phyloP scores from a whole-genome alignment of 2,113 vertebrate genomes.

The Chloropsis hardwickii region DNA sequence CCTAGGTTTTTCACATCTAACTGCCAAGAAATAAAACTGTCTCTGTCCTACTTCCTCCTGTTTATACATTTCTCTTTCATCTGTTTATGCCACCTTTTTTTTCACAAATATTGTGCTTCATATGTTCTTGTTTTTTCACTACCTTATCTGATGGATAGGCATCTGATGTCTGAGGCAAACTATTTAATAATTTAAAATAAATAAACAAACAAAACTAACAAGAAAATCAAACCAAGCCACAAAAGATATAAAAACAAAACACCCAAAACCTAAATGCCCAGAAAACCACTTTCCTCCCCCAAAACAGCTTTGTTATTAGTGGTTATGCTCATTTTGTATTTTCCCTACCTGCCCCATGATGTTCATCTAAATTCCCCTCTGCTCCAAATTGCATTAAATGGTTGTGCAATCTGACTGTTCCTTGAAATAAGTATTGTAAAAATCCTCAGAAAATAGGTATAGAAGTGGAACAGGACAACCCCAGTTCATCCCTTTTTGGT shows the following conservation, averaged over 20 bases:
- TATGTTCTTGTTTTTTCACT: neutral
- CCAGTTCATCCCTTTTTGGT: neutral
- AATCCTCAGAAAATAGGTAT: neutral
- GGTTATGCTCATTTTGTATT: neutral
- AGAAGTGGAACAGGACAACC: neutral
- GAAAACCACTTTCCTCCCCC: accelerated
- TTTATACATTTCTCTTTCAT: neutral
- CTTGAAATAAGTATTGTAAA: neutral
- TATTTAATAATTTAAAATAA: neutral
- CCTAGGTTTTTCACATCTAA: neutral
- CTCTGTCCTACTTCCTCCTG: neutral
- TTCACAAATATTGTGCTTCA: neutral
- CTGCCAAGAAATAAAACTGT: neutral
- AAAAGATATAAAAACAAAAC: too few relatives aligned
- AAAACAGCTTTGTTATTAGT: neutral
- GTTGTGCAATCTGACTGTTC: neutral
- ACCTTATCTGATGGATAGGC: neutral
- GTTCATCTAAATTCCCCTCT: neutral
- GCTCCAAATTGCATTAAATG: neutral
- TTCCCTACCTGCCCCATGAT: accelerated
- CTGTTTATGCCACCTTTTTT: neutral
- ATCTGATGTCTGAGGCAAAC: neutral
- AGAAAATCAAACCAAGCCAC: neutral
- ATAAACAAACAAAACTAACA: neutral
- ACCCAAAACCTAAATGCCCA: accelerated